A percentile compares a stretch with the other conserved stretches of the same genome.
These are phyloP conservation scores for Rhopalosiphum maidis DNA, from an alignment of 1,140 invertebrate species.

Conservation along the genomic window DNA sequence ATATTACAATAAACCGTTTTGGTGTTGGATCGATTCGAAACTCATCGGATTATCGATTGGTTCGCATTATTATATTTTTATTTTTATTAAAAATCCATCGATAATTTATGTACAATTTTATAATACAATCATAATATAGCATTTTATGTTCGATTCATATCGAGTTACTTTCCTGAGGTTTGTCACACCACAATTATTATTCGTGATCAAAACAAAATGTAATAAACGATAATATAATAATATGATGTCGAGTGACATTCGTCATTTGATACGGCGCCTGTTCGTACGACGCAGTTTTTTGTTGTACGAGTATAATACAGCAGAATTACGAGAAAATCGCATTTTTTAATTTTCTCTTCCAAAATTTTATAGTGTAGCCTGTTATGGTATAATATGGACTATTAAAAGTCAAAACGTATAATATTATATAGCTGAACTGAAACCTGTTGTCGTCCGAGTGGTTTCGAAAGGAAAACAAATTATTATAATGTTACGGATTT, in stretches of 20 bases:
- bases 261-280: not conserved
- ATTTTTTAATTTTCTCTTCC: not conserved
- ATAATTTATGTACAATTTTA: no score
- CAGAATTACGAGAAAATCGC: not conserved
- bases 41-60: not conserved
- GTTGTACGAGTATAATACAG: not conserved
- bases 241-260: not conserved
- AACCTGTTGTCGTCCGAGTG: not conserved
- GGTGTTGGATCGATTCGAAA: not conserved
- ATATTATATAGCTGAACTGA: not conserved
- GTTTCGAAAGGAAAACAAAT: not conserved
- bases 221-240: no score
- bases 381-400: not conserved
- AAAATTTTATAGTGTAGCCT: not conserved
- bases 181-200: not conserved
- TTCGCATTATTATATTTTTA: no score
- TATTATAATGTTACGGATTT: not conserved
- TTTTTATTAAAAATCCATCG: no score
- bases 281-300: not conserved
- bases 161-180: no score
- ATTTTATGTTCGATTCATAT: no score
- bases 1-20: not conserved
- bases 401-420: no score
- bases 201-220: no score
- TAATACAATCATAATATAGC: no score